Evolutionary conservation across 1,140 invertebrate genomes (phyloP).

Genomic region (Himalopsyche phryganea): DNA sequence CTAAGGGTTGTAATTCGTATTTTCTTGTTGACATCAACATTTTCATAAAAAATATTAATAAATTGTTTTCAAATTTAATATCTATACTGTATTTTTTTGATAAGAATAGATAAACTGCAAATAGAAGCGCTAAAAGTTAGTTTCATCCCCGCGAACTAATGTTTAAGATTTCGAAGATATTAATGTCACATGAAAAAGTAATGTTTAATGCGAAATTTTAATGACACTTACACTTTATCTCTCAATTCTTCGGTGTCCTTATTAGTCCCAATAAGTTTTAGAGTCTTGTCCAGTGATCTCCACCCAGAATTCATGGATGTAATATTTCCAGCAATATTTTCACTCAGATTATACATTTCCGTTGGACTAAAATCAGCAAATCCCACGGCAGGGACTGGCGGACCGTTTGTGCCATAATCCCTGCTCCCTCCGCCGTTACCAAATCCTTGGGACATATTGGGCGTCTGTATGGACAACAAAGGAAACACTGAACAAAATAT

Average conservation of each 20-base stretch:
- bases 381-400: constrained; percentile 60
- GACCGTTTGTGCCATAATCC: constrained; percentile 52
- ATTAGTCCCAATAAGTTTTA: constrained; percentile 71
- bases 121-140: too few relatives aligned
- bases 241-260: constrained; percentile 61
- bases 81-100: too few relatives aligned
- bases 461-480: constrained; percentile 26
- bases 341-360: constrained; percentile 70
- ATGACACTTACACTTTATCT: constrained; percentile 36
- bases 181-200: too few relatives aligned
- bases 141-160: too few relatives aligned
- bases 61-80: too few relatives aligned
- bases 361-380: constrained; percentile 66
- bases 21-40: too few relatives aligned
- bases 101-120: too few relatives aligned
- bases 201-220: not conserved
- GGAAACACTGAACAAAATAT: constrained; percentile 11
- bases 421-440: constrained; percentile 43
- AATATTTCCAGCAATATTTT: constrained; percentile 75
- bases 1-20: too few relatives aligned
- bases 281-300: constrained; percentile 67
- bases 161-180: too few relatives aligned
- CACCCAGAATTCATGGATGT: constrained; percentile 70
- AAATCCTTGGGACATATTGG: constrained; percentile 43
- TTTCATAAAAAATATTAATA: too few relatives aligned